Base-by-base conservation (phyloP, 2,888 invertebrate genomes). In the Drosophila eohydei region DNA sequence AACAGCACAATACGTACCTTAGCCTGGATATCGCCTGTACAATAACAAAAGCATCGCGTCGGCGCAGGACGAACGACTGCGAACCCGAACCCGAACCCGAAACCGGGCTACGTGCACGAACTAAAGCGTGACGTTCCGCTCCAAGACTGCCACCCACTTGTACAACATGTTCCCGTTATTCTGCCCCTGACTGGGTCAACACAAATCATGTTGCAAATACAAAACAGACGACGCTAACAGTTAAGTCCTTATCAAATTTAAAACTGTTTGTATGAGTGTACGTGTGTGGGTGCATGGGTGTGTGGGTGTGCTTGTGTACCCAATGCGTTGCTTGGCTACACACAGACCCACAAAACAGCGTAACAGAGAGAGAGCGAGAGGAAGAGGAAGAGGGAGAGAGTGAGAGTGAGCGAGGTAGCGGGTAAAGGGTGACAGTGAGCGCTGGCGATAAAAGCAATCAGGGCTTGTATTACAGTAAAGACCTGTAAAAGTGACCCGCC, bases 191-290 rank as follows among this genome's bases (percentile, higher is more conserved):
- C 79, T 78, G 78, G 78, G 78, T 71, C 80, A 78, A 78, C 80
- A 79, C 71, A 78, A 78, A 75, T 75, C 71, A 68, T 75, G 75
- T 78, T 78, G 79, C 51, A 63, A 62, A 51, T 41, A 56, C 68
- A 56, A 55, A 69, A 55, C 38, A 68, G 41, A 60, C 69, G 62
- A 64, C 56, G 64, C 75, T 52, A 56, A 65, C 62, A 36, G 66
- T 67, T 71, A 63, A 60, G 71, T 79, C 67, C 78, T 78, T 78
- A 78, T 78, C 78, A 71, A 79, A 79, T 68, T 79, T 65, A 60
- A 71, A 51, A 30, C 44, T 32, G 51, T 54, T 54, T 28, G 44
- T 26, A 11, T 34, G 66, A 36, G 30, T 44, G 28, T 48, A n/a
- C 32, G n/a, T 52, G 65, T 48, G 44, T 44, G 52, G n/a, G 32